These are phyloP conservation scores for Drosophila pullipes DNA, from an alignment of 2,888 invertebrate genomes.

Conservation along the genomic window DNA sequence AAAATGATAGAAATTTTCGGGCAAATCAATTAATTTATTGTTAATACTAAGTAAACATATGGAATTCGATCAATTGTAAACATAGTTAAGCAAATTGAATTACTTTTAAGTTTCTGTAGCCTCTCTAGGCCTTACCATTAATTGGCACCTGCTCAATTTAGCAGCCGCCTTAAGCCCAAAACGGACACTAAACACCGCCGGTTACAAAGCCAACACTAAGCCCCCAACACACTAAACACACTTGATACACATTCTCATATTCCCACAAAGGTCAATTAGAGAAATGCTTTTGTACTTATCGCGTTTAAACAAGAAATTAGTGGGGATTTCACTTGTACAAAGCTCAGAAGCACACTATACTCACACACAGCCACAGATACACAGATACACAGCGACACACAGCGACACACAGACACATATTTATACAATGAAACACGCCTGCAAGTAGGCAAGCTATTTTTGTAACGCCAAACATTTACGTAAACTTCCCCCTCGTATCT, in stretches of 20 bases:
- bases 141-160: slow-evolving; percentile 45
- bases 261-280: slow-evolving; percentile 61
- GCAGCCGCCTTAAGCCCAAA: slow-evolving; percentile 51
- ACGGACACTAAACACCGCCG: slow-evolving; percentile 38
- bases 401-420: slow-evolving; percentile 11
- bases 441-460: slow-evolving; percentile 50
- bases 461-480: slow-evolving; percentile 32
- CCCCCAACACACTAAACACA: slow-evolving; percentile 25
- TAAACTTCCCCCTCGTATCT: slow-evolving; percentile 55
- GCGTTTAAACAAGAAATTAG: slow-evolving; percentile 64
- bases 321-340: slow-evolving; percentile 69
- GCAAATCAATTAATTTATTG: slow-evolving; percentile 44
- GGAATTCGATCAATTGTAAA: slow-evolving; percentile 50
- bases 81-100: slow-evolving; percentile 70
- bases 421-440: slow-evolving; percentile 38
- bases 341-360: slow-evolving; percentile 51
- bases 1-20: slow-evolving; percentile 80
- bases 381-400: slow-evolving; percentile 20
- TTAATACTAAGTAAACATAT: slow-evolving; percentile 57
- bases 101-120: slow-evolving; percentile 71
- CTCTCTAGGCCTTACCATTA: slow-evolving; percentile 41
- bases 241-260: slow-evolving; percentile 19
- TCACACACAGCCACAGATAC: slow-evolving; percentile 14
- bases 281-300: slow-evolving; percentile 77
- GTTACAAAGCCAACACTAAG: slow-evolving; percentile 35